phyloP scores from a whole-genome alignment of 1,140 invertebrate genomes.

The Ectropis grisescens region DNA sequence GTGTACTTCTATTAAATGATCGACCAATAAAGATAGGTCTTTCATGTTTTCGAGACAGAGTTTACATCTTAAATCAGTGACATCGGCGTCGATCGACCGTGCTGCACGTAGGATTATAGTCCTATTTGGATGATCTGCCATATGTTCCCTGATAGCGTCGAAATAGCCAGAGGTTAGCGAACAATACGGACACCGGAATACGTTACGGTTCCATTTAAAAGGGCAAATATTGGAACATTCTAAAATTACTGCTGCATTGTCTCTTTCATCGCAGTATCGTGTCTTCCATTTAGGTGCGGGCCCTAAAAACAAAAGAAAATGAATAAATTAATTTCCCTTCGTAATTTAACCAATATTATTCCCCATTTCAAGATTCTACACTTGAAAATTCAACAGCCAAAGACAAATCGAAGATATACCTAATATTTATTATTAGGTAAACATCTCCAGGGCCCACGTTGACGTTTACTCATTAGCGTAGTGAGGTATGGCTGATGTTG shows the following conservation, averaged over 20 bases:
- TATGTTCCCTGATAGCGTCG: slow-evolving; percentile 26
- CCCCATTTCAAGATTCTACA: no score
- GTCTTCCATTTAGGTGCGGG: slow-evolving; percentile 38
- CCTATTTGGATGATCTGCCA: slow-evolving; percentile 26
- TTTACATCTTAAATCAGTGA: slow-evolving; percentile 34
- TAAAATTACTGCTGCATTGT: slow-evolving; percentile 51
- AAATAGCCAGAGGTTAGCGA: slow-evolving; percentile 38
- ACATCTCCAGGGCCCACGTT: no score
- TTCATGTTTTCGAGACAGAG: slow-evolving; percentile 27
- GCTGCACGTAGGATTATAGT: slow-evolving; percentile 33
- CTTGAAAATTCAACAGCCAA: no score
- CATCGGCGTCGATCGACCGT: slow-evolving; percentile 45
- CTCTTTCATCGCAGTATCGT: slow-evolving; percentile 50
- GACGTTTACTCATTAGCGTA: no score
- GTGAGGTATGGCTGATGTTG: no score
- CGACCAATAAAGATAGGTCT: slow-evolving; percentile 19
- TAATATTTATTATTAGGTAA: no score
- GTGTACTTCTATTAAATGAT: slow-evolving; percentile 19
- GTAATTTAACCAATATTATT: no score
- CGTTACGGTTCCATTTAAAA: slow-evolving; percentile 46
- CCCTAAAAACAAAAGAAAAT: slow-evolving; percentile 58
- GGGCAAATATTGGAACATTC: slow-evolving; percentile 48
- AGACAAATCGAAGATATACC: no score
- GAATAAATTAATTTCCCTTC: no score
- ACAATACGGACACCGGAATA: slow-evolving; percentile 45